phyloP scores from a whole-genome alignment of 2,797 vertebrate genomes.

The Dicrostonyx torquatus region DNA sequence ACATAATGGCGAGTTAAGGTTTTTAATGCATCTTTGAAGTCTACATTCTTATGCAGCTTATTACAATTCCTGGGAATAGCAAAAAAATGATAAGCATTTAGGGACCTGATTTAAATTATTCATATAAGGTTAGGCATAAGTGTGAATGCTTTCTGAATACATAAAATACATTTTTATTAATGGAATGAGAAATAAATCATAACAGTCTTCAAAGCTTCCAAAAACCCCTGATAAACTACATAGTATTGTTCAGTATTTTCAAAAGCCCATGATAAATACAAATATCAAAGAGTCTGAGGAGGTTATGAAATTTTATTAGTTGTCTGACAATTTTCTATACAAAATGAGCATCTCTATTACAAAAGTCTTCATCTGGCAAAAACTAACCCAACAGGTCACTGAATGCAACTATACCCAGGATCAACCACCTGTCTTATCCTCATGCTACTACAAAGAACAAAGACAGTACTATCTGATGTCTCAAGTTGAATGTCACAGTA shows the following conservation, averaged over 20 bases:
- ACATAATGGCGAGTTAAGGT: neutral
- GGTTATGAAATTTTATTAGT: neutral
- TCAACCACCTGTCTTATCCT: neutral
- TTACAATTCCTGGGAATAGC: neutral
- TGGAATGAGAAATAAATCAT: neutral
- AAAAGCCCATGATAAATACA: neutral
- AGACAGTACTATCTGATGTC: neutral
- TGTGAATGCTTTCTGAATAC: neutral
- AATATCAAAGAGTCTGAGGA: neutral
- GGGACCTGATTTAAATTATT: neutral
- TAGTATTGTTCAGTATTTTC: neutral
- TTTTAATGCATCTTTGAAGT: neutral
- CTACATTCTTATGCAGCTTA: neutral
- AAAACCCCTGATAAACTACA: neutral
- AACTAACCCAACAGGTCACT: constrained; percentile 36
- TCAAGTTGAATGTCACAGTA: constrained; percentile 1
- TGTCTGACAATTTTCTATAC: neutral
- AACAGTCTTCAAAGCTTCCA: neutral
- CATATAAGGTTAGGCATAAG: constrained; percentile 1
- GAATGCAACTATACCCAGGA: neutral
- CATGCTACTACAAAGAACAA: constrained; percentile 35
- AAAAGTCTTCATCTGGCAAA: neutral
- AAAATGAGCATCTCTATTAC: neutral
- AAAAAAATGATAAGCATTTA: neutral
- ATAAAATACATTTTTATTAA: neutral